Percentiles rank a stretch among this genome's conserved stretches.
These are phyloP conservation scores for Dynastes hyllus DNA, from an alignment of 2,888 invertebrate genomes.

Conservation along the genomic window DNA sequence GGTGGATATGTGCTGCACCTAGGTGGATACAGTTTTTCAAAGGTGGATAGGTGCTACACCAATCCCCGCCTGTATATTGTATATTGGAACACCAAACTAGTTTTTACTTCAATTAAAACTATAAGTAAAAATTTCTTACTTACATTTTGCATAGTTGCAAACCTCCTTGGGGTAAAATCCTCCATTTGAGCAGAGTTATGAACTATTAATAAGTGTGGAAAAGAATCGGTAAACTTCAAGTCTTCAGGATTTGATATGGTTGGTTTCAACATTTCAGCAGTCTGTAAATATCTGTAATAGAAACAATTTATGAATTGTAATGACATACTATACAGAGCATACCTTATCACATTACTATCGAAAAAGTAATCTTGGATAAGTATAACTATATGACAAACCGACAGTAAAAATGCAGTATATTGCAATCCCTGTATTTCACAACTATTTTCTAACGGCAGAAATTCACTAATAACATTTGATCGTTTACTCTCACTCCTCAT, in stretches of 20 bases:
- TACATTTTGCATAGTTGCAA: constrained; percentile 78
- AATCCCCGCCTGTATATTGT: too few species aligned
- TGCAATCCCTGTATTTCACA: constrained; percentile 84
- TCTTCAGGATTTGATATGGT: constrained; percentile 80
- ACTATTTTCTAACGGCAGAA: constrained; percentile 77
- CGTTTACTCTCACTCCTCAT: constrained; percentile 73
- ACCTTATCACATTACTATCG: constrained; percentile 87
- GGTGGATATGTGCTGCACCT: too few species aligned
- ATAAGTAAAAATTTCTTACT: not conserved
- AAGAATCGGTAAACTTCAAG: constrained; percentile 80
- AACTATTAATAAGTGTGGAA: constrained; percentile 87
- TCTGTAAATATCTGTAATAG: constrained; percentile 81
- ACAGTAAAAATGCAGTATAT: constrained; percentile 87
- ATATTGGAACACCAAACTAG: too few species aligned
- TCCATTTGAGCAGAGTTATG: constrained; percentile 86
- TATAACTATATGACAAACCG: constrained; percentile 92
- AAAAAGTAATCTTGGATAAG: constrained; percentile 93
- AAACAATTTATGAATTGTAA: constrained; percentile 44
- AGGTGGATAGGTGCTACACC: too few species aligned
- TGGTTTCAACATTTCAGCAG: constrained; percentile 91
- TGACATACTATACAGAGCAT: constrained; percentile 49
- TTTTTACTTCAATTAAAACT: too few species aligned
- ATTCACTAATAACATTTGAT: constrained; percentile 74
- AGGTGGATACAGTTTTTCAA: too few species aligned
- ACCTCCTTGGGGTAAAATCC: constrained; percentile 79